These are phyloP conservation scores for Dendrocopos noguchii DNA, from an alignment of 2,113 vertebrate species.

Conservation along the genomic window DNA sequence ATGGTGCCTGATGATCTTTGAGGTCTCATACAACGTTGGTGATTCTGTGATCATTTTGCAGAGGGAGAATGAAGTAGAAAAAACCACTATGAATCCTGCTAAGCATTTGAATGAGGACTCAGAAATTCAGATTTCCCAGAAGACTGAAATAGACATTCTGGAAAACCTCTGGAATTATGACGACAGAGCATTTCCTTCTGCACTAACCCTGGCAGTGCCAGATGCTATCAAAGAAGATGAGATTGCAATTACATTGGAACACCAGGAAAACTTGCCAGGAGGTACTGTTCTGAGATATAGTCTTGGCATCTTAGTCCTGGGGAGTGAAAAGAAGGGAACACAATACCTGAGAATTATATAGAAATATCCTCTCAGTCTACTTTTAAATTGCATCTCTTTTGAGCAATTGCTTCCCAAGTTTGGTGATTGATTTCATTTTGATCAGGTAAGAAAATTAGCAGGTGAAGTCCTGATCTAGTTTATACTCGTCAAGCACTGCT, in stretches of 20 bases:
- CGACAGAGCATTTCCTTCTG: slow-evolving; percentile 44
- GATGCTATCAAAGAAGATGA: slow-evolving; percentile 73
- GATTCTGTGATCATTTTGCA: slow-evolving; percentile 38
- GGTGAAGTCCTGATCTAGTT: not conserved
- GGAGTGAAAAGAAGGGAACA: not conserved
- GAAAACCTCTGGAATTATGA: slow-evolving; percentile 54
- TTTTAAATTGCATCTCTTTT: not conserved
- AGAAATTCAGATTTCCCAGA: slow-evolving; percentile 57
- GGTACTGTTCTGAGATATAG: slow-evolving; percentile 62
- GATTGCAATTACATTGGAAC: slow-evolving; percentile 73
- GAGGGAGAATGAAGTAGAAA: slow-evolving; percentile 64
- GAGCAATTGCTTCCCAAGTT: not conserved
- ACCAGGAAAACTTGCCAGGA: slow-evolving; percentile 76
- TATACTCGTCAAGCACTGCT: not conserved
- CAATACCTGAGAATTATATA: not conserved
- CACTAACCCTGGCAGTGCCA: slow-evolving; percentile 13
- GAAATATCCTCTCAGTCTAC: not conserved
- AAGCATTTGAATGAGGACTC: slow-evolving; percentile 47
- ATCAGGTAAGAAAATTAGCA: not conserved
- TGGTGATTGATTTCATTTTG: not conserved
- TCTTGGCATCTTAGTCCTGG: not conserved
- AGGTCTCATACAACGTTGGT: no score
- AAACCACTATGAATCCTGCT: slow-evolving; percentile 30
- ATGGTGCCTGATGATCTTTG: not conserved
- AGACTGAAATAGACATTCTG: slow-evolving; percentile 37